phyloP scores from a whole-genome alignment of 2,113 vertebrate species.

The Thamnophis sirtalis region DNA sequence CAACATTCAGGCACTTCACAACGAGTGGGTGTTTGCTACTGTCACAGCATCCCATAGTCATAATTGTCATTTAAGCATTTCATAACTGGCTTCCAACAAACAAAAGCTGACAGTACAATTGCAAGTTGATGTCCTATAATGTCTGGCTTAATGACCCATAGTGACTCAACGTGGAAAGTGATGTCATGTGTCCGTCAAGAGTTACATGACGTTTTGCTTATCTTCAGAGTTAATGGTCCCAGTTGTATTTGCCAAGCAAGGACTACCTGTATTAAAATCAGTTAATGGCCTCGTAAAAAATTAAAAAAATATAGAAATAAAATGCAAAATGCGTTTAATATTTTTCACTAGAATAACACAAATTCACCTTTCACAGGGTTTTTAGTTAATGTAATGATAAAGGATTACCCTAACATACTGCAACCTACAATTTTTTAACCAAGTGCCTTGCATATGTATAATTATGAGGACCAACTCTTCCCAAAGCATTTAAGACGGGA shows the following conservation, averaged over 20 bases:
- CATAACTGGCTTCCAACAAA: neutral
- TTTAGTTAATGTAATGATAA: neutral
- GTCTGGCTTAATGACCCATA: neutral
- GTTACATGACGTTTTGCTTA: neutral
- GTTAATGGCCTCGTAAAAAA: neutral
- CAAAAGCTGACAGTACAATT: neutral
- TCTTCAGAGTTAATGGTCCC: neutral
- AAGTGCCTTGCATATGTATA: neutral
- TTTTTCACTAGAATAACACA: neutral
- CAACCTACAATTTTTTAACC: neutral
- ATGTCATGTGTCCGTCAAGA: neutral
- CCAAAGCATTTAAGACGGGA: neutral
- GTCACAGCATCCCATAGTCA: neutral
- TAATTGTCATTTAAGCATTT: neutral
- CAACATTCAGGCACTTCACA: neutral
- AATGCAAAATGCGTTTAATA: neutral
- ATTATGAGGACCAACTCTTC: neutral
- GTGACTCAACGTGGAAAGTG: neutral
- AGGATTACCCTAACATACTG: neutral
- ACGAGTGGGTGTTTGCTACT: neutral
- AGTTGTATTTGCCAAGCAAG: neutral
- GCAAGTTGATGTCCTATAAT: neutral
- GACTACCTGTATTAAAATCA: neutral
- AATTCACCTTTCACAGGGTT: neutral
- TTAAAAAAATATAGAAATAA: neutral